Base-by-base conservation (phyloP, 2,888 invertebrate genomes). In the Andrena bicolor region DNA sequence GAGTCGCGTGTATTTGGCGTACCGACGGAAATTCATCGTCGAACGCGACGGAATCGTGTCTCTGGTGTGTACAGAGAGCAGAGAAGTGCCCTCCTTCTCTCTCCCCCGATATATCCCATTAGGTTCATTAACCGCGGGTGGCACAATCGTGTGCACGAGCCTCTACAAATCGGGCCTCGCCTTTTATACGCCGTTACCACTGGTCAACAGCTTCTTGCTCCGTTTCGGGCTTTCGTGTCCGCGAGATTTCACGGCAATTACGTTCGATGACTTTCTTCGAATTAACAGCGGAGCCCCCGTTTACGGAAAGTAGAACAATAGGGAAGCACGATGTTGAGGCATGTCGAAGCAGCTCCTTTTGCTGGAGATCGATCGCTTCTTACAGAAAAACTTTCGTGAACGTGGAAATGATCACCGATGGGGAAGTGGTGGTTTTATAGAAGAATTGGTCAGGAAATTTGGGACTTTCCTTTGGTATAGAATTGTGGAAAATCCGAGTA, bases 91-190 rank as follows among this genome's bases (percentile, higher is more conserved):
- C 28, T 30, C 32, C 30, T 10, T 41, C 28, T 28, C 63, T 2
- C 41, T 28, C 6, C 0, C 75, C 16, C 26, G 65, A 74, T 75
- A 68, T 63, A 69, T 76, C 72, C 82, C 76, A 79, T 86, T 84
- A 85, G 61, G 77, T 75, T 87, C 87, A 85, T 87, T 85, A 80
- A 85, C 82, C 64, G 51, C 74, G 80, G 84, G 84, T 80, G 80
- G 77, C 66, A 41, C 66, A 80, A 80, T 86, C 73, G 48, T 20
- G 23, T 32, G 20, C 61, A 60, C 58, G 26, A 48, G 60, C 30
- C 26, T 26, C 63, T 70, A 75, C 80, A 83, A 85, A 86, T 85
- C 86, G 85, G 74, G 53, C 64, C 71, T 76, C 63, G 64, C 76
- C 71, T 83, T 80, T 70, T 71, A 60, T 64, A 64, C 64, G 63